Evolutionary conservation across 2,888 invertebrate species (phyloP), one percentile per base, ranked within the genome.

Genomic region (Lissonota sp.): DNA sequence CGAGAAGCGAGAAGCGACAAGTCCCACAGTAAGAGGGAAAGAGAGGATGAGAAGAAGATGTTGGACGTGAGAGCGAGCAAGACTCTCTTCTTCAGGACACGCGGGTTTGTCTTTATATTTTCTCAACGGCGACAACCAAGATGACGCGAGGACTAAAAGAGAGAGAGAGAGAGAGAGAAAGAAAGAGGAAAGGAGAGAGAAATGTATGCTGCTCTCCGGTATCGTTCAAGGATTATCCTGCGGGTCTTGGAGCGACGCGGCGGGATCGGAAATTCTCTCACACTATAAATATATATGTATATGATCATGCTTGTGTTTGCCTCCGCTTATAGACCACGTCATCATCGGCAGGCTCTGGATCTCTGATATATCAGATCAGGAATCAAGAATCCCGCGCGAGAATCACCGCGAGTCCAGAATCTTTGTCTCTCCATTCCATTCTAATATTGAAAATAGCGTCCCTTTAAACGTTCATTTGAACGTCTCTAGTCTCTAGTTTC

Each of bases 141-240:
- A 84, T 72, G 82, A 80, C 80, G 81, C 78, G 76, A 78, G 6
- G 72, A 79, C 26, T 64, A 66, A 58, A 53, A 69, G 63, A 62
- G 64, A 69, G 12, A 49, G n/a, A 37, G 46, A n/a, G 51, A 40
- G 26, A 71, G 42, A 62, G 53, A 53, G 70, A 58, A 6, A 12
- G 46, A 39, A 42, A 40, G 51, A 44, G 39, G 60, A 37, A 5
- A 51, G n/a, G 44, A 44, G 44, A 10, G 10, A 12, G 44, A 44
- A 39, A 51, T 60, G 10, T 44, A 44, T 44, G 10, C 60, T 62
- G 51, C 57, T 77, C 67, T 76, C 12, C 42, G 76, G 76, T 73
- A 69, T 60, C 77, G 85, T 84, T 89, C 89, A 88, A 89, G 89
- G 90, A 90, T 90, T 90, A 90, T 90, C 87, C 87, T 84, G 83